Evolutionary conservation across 2,888 invertebrate species (phyloP).

Genomic region (Cristatella mucedo): DNA sequence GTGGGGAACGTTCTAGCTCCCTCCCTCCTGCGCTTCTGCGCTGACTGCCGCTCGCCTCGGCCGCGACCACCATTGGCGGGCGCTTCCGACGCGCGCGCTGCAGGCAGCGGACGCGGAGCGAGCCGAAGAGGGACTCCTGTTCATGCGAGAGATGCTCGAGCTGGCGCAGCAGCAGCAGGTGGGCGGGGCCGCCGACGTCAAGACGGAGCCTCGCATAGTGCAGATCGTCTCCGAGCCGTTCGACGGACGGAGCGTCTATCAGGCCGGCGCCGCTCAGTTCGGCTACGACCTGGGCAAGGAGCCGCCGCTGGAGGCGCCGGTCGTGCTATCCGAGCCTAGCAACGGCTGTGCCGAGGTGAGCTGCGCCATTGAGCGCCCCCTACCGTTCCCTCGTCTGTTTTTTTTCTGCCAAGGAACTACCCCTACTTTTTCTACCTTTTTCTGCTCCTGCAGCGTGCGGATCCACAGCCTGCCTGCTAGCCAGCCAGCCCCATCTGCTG

Average conservation of each 20-base stretch:
- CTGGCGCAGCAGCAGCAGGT: conserved; percentile 50
- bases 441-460: too few relatives aligned
- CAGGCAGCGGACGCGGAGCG: conserved; percentile 70
- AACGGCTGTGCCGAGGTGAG: too few relatives aligned
- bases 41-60: too few relatives aligned
- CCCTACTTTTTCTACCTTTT: too few relatives aligned
- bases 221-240: conserved; percentile 27
- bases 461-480: too few relatives aligned
- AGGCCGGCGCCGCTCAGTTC: conserved; percentile 80
- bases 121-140: conserved; percentile 76
- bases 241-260: conserved; percentile 43
- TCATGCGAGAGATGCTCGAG: conserved; percentile 94
- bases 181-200: conserved; percentile 25
- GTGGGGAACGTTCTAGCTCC: background rate
- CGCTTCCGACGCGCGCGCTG: conserved; percentile 4
- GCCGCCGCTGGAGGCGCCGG: too few relatives aligned
- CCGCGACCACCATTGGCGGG: background rate
- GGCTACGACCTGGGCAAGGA: conserved; percentile 61
- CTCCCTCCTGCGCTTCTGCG: background rate
- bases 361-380: too few relatives aligned
- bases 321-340: too few relatives aligned
- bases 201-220: conserved; percentile 11
- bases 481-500: too few relatives aligned
- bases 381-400: too few relatives aligned
- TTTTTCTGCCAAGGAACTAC: too few relatives aligned